Evolutionary conservation across 2,113 vertebrate genomes (phyloP), one percentile per base, ranked within the genome.

Genomic region (Takifugu bimaculatus): DNA sequence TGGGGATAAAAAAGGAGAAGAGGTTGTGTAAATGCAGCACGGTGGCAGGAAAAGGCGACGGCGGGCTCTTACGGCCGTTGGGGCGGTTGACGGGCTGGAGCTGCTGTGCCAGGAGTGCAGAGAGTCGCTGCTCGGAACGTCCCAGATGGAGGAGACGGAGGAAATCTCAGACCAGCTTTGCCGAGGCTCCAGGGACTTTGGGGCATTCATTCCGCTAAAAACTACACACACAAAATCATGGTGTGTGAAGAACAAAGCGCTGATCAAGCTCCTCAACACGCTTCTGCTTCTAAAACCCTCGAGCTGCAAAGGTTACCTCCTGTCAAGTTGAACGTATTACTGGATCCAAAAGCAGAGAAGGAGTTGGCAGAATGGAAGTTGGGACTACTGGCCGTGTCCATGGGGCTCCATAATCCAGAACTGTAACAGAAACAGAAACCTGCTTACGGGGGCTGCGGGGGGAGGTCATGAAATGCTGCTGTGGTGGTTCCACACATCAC

Each of bases 291-390:
- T 3, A n/a, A n/a, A 48, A 48, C n/a, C 45, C 13, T 48, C 13
- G 13, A 48, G 13, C 45, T 6, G 15, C 5, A 3, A 5, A 1
- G 63, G 84, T 93, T 85, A 99, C 97, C 97, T 88, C 93, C 92
- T 50, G 93, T 93, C 86, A 99, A 88, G 72, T 98, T 98, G 84
- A 99, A 94, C 68, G 94, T 93, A 75, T 98, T 96, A 80, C 87
- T 91, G 50, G 91, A 84, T 79, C 96, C 96, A 44, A 99, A 99
- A 13, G 96, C 93, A 3, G 97, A 96, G 87, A 99, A 99, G 0
- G 95, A 94, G 80, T 95, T 96, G 63, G 92, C 83, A 9, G 94
- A 84, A 0, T 85, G 91, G 74, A 92, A 93, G 77, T 92, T 90
- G 0, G 94, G 92, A 77, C 91, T 94, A 80, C 83, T 91, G 49